Percentiles rank a stretch among this genome's conserved stretches.
These are phyloP conservation scores for Alviniconcha marisindica DNA, from an alignment of 1,140 invertebrate genomes.

Conservation along the genomic window DNA sequence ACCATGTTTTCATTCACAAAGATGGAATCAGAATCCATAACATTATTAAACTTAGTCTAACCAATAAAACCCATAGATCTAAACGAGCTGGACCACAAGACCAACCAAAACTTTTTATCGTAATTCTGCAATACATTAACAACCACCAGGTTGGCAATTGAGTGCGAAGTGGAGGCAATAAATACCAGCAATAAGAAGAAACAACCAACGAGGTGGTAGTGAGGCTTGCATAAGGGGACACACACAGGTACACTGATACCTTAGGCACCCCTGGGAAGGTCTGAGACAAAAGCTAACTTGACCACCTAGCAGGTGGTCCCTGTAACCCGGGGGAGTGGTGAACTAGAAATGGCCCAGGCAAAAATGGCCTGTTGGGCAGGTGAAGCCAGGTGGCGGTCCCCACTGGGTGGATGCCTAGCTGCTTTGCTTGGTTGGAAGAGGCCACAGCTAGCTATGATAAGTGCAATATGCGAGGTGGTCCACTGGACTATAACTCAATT, in stretches of 20 bases:
- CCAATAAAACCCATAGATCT: too few relatives aligned
- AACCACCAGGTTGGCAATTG: neutral
- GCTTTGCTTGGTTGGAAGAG: slow-evolving; percentile 41
- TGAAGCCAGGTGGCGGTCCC: neutral
- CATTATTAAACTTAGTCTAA: too few relatives aligned
- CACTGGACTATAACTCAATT: slow-evolving; percentile 47
- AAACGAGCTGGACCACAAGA: too few relatives aligned
- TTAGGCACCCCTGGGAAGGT: slow-evolving; percentile 49
- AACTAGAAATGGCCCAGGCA: slow-evolving; percentile 42
- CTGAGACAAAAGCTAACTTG: slow-evolving; percentile 46
- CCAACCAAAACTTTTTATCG: too few relatives aligned
- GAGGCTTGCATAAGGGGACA: slow-evolving; percentile 50
- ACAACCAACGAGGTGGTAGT: slow-evolving; percentile 33
- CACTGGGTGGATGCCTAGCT: slow-evolving; percentile 36
- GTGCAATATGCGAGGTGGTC: slow-evolving; percentile 48
- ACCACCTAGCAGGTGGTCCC: slow-evolving; percentile 48
- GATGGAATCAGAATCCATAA: too few relatives aligned
- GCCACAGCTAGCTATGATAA: slow-evolving; percentile 47
- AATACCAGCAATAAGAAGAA: neutral
- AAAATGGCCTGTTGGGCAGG: neutral
- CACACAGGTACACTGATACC: slow-evolving; percentile 41
- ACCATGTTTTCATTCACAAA: too few relatives aligned
- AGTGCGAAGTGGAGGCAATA: neutral
- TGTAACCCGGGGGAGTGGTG: slow-evolving; percentile 40
- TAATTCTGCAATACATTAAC: too few relatives aligned